These are phyloP conservation scores for Gallinago undulata DNA, from an alignment of 2,113 vertebrate species.

Conservation along the genomic window DNA sequence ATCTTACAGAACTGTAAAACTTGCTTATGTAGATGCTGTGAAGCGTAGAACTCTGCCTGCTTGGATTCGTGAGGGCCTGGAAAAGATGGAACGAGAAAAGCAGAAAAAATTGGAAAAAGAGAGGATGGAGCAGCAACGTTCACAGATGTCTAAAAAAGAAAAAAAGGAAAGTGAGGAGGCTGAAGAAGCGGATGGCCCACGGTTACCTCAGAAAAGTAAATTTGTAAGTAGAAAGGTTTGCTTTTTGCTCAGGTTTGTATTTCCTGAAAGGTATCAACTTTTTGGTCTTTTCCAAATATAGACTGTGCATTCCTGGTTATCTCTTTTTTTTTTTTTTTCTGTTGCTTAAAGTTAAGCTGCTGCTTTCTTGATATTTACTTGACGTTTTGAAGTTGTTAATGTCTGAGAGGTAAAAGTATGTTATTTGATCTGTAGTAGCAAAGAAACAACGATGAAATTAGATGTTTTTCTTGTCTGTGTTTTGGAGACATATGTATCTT, in stretches of 20 bases:
- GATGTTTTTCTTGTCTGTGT: not conserved
- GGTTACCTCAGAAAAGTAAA: constrained; percentile 95
- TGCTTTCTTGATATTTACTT: not conserved
- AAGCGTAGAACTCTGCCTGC: constrained; percentile 95
- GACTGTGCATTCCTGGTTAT: not conserved
- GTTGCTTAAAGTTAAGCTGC: not conserved
- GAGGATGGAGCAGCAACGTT: constrained; percentile 92
- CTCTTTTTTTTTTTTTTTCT: not conserved
- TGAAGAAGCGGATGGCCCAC: constrained; percentile 86
- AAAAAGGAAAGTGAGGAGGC: constrained; percentile 77
- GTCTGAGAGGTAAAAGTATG: not conserved
- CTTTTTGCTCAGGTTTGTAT: constrained; percentile 13
- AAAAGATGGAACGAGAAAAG: constrained; percentile 98
- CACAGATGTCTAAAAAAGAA: constrained; percentile 89
- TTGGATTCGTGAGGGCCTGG: constrained; percentile 98
- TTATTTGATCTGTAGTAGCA: not conserved
- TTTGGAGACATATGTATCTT: not conserved
- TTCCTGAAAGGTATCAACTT: not conserved
- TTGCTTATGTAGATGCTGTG: constrained; percentile 85
- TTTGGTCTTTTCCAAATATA: not conserved
- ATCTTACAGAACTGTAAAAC: not conserved
- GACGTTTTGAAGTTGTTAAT: not conserved
- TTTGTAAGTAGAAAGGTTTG: constrained; percentile 85
- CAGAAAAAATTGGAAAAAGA: constrained; percentile 96
- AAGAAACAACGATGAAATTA: not conserved